A percentile compares a stretch with the other conserved stretches of the same genome.
Conservation (phyloP, 2,797 vertebrate species). For the Myotis vivesi region DNA sequence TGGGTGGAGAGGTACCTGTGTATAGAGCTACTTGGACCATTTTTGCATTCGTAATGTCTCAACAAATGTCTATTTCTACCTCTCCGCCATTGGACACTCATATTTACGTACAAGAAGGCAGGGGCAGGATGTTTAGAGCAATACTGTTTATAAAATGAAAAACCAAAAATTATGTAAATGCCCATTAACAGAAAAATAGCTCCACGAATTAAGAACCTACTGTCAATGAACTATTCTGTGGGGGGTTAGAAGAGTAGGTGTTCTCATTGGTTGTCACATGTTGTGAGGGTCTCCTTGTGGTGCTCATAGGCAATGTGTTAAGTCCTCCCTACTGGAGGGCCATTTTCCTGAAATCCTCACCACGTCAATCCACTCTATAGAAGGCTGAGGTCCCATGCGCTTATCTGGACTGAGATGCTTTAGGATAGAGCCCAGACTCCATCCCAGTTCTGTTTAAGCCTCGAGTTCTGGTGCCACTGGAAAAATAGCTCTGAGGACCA, state of each 20-base stretch:
- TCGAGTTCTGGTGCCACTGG: neutral
- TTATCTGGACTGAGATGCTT: neutral
- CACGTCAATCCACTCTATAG: fast-evolving
- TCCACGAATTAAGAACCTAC: neutral
- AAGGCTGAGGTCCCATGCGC: neutral
- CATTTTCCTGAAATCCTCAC: neutral
- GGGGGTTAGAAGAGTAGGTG: neutral
- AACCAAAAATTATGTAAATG: neutral
- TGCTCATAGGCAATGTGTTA: neutral
- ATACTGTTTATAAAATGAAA: neutral
- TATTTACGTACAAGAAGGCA: neutral
- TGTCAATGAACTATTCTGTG: neutral
- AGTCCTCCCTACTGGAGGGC: neutral
- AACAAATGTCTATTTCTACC: neutral
- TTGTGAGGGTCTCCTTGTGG: neutral
- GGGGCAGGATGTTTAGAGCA: neutral
- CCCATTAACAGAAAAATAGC: neutral
- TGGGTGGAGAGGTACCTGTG: neutral
- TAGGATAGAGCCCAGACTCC: neutral
- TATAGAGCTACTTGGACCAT: neutral
- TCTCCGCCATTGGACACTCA: neutral
- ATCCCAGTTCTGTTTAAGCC: neutral
- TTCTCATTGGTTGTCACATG: neutral
- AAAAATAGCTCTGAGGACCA: neutral
- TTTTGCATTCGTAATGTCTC: neutral